Conservation (phyloP, 2,797 vertebrate species). For the Geotrypetes seraphini region DNA sequence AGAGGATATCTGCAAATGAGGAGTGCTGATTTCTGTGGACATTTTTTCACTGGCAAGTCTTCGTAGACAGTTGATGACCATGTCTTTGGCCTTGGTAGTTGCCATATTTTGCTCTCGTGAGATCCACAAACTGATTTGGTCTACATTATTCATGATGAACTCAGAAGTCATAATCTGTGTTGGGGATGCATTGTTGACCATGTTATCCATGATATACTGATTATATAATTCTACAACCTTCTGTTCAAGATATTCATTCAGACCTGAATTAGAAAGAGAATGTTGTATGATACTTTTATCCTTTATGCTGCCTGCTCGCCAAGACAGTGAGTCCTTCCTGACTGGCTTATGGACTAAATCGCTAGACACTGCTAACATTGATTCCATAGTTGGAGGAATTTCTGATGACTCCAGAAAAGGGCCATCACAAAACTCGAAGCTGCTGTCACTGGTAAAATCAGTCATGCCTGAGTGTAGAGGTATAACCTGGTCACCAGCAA, state of each 20-base stretch:
- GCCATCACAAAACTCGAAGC: conserved; percentile 42
- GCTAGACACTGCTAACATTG: conserved; percentile 27
- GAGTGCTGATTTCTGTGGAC: conserved; percentile 87
- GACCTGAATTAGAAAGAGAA: conserved; percentile 77
- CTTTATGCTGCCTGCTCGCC: conserved; percentile 61
- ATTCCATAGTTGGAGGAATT: conserved; percentile 69
- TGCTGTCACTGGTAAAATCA: conserved; percentile 51
- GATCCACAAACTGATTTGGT: conserved; percentile 85
- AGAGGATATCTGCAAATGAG: conserved; percentile 79
- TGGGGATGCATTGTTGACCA: conserved; percentile 47
- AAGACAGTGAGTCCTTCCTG: conserved; percentile 64
- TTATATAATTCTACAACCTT: conserved; percentile 86
- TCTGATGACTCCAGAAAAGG: conserved; percentile 84
- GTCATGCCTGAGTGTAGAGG: conserved; percentile 64
- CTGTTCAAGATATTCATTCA: conserved; percentile 87
- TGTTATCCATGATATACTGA: conserved; percentile 82
- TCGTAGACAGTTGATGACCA: conserved; percentile 80
- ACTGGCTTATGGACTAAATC: conserved; percentile 17
- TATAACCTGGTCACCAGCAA: conserved; percentile 85
- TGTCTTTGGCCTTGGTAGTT: conserved; percentile 79
- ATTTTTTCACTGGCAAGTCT: conserved; percentile 72
- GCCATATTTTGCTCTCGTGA: conserved; percentile 84
- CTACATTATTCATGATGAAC: conserved; percentile 76
- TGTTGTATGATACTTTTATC: conserved; percentile 71
- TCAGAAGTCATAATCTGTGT: conserved; percentile 79